Evolutionary conservation across 2,113 vertebrate species (phyloP).

Genomic region (Bos taurus): DNA sequence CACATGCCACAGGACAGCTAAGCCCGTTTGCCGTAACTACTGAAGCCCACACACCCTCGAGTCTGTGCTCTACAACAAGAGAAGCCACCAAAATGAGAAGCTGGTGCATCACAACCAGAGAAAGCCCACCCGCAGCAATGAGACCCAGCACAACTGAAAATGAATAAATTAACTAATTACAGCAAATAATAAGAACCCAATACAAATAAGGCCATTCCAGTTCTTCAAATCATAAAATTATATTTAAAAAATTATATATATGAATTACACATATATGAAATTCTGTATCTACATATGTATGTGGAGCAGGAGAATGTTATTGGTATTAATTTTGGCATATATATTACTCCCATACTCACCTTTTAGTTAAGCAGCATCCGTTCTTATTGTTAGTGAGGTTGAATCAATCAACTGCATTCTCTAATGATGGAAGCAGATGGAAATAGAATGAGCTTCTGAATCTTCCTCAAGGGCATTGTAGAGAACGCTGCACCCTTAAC

Average conservation of each 20-base stretch:
- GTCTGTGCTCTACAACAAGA: neutral
- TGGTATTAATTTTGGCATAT: neutral
- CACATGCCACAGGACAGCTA: neutral
- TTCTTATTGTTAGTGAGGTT: slow-evolving; percentile 58
- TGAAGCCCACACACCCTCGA: neutral
- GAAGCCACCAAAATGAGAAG: neutral
- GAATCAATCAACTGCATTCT: slow-evolving; percentile 62
- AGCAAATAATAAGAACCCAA: neutral
- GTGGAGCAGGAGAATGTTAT: neutral
- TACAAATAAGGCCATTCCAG: neutral
- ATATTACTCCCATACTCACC: neutral
- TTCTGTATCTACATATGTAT: neutral
- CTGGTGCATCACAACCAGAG: neutral
- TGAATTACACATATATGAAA: neutral
- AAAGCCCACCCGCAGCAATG: neutral
- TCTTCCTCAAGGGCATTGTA: slow-evolving; percentile 68
- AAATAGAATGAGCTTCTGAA: slow-evolving; percentile 58
- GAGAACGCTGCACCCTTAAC: slow-evolving; percentile 58
- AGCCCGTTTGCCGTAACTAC: neutral
- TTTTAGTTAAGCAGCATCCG: slow-evolving; percentile 25
- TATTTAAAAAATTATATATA: neutral
- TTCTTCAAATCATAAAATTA: neutral
- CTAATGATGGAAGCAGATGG: slow-evolving; percentile 69
- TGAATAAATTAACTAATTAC: neutral
- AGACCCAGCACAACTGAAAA: neutral